A percentile compares a stretch with the other conserved stretches of the same genome.
phyloP scores from a whole-genome alignment of 92 coral and sea anemone species.

The Diadumene lineata region DNA sequence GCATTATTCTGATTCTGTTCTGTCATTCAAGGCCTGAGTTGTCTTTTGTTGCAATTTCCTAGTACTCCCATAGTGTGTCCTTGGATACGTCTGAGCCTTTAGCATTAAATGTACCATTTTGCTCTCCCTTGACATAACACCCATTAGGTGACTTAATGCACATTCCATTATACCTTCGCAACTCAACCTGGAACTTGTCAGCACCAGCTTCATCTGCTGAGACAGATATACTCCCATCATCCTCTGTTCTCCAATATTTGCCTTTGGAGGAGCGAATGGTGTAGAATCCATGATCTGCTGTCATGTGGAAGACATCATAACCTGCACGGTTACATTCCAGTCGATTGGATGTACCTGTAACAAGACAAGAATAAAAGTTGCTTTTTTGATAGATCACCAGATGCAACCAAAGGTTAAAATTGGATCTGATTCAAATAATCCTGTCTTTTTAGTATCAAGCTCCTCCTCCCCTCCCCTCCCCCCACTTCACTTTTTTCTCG shows the following conservation, averaged over 20 bases:
- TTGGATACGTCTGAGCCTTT: constrained; percentile 49
- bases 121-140: constrained; percentile 75
- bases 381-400: no score
- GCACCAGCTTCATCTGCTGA: constrained; percentile 69
- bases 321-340: constrained; percentile 86
- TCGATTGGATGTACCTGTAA: constrained; percentile 41
- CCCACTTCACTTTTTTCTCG: no score
- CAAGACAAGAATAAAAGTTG: no score
- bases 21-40: background rate
- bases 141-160: constrained; percentile 89
- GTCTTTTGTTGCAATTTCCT: background rate
- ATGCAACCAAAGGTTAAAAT: no score
- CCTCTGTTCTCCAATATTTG: constrained; percentile 77
- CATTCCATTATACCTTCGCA: constrained; percentile 77
- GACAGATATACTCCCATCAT: constrained; percentile 56
- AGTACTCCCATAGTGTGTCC: constrained; percentile 91
- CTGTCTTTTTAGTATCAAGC: no score
- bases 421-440: no score
- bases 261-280: constrained; percentile 73
- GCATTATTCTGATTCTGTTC: background rate
- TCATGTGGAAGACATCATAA: constrained; percentile 74
- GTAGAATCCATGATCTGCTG: constrained; percentile 61
- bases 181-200: constrained; percentile 73
- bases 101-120: constrained; percentile 87
- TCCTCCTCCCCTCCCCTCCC: no score